phyloP scores from a whole-genome alignment of 2,797 vertebrate species.

The Argyrosomus regius region DNA sequence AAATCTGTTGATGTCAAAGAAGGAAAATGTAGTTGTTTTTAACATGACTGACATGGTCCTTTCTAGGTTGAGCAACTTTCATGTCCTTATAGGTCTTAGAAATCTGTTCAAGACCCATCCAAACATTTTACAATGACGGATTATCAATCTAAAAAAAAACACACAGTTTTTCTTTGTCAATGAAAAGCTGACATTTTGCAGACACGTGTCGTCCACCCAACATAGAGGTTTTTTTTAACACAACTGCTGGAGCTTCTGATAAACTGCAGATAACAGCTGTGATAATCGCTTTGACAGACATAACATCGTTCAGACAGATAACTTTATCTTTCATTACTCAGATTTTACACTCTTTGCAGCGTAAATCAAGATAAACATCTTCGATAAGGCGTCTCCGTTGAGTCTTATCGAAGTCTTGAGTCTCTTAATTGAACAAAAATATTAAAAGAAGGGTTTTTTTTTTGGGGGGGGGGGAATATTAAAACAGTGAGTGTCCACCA shows the following conservation, averaged over 20 bases:
- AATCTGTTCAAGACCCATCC: slow-evolving; percentile 2
- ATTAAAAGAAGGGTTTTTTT: slow-evolving; percentile 29
- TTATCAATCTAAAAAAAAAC: slow-evolving; percentile 2
- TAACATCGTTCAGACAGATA: slow-evolving; percentile 74
- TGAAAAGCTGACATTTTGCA: slow-evolving; percentile 31
- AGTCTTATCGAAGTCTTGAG: slow-evolving; percentile 28
- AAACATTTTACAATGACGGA: neutral
- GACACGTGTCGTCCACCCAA: neutral
- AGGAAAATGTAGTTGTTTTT: slow-evolving; percentile 25
- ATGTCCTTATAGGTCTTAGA: neutral
- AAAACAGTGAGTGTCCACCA: slow-evolving; percentile 17
- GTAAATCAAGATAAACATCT: slow-evolving; percentile 70
- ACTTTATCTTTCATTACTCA: slow-evolving; percentile 75
- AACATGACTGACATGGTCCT: neutral
- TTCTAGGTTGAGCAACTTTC: neutral
- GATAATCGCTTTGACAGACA: slow-evolving; percentile 74
- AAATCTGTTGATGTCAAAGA: slow-evolving; percentile 33
- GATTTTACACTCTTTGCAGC: slow-evolving; percentile 76
- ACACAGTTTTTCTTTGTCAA: slow-evolving; percentile 4
- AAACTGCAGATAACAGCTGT: slow-evolving; percentile 71
- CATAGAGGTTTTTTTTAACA: neutral
- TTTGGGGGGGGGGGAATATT: slow-evolving; percentile 47
- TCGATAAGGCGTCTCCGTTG: slow-evolving; percentile 63
- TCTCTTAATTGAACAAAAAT: slow-evolving; percentile 36
- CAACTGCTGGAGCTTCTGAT: slow-evolving; percentile 42